phyloP scores from a whole-genome alignment of 2,797 vertebrate genomes.

The Gambusia yucatana region DNA sequence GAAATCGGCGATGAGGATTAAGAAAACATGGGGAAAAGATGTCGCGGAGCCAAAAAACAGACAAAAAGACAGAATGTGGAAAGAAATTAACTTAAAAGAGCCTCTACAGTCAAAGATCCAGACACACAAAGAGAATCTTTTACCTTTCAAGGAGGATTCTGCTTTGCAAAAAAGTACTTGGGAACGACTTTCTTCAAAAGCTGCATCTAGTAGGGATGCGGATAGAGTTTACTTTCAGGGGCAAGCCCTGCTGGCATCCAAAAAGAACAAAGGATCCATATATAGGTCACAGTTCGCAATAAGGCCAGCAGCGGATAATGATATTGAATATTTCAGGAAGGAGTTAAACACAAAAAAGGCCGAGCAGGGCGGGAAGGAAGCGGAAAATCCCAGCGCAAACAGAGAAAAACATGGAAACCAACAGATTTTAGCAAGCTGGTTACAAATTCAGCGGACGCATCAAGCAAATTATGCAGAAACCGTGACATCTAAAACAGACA shows the following conservation, averaged over 20 bases:
- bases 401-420: constrained; percentile 11
- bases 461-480: constrained; percentile 24
- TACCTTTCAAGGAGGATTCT: constrained; percentile 2
- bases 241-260: constrained; percentile 7
- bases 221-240: constrained; percentile 17
- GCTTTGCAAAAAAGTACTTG: neutral
- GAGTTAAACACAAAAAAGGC: constrained; percentile 35
- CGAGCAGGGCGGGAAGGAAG: constrained; percentile 13
- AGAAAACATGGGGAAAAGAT: constrained; percentile 1
- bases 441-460: neutral
- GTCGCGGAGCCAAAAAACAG: neutral
- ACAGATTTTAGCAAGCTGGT: constrained; percentile 12
- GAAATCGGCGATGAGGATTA: constrained; percentile 8
- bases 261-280: constrained; percentile 23
- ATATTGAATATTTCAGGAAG: constrained; percentile 39
- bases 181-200: constrained; percentile 33
- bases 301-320: constrained; percentile 4
- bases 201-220: constrained; percentile 2
- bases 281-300: constrained; percentile 22
- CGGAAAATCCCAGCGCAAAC: neutral
- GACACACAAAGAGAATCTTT: constrained; percentile 11
- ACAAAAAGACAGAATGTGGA: neutral
- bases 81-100: neutral
- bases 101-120: neutral
- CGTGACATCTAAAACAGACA: neutral